Conservation (phyloP, 2,113 vertebrate species). For the Pterocles burchelli region DNA sequence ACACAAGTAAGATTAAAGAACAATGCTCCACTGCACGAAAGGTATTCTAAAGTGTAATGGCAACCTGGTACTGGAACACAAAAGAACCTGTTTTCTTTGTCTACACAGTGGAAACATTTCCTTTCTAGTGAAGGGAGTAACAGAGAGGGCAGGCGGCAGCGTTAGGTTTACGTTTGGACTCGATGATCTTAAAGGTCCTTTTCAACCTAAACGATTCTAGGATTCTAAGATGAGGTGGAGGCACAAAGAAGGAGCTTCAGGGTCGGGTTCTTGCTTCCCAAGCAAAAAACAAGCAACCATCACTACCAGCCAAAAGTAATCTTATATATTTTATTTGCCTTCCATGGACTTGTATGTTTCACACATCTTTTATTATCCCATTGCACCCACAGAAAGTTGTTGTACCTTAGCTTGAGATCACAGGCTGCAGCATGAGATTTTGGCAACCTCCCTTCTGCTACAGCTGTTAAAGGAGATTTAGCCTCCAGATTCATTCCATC, state of each 20-base stretch:
- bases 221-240: neutral
- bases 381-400: neutral
- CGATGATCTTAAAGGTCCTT: too few species aligned
- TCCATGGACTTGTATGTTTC: slow-evolving; percentile 31
- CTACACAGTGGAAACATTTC: neutral
- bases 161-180: too few species aligned
- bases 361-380: slow-evolving; percentile 48
- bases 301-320: neutral
- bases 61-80: neutral
- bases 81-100: neutral
- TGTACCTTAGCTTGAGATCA: neutral
- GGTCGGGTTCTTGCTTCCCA: neutral
- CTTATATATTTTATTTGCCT: slow-evolving; percentile 32
- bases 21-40: neutral
- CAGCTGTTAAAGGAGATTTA: slow-evolving; percentile 38
- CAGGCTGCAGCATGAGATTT: neutral
- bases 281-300: neutral
- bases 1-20: neutral
- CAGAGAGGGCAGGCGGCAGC: neutral
- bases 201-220: too few species aligned
- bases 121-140: neutral
- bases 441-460: slow-evolving; percentile 4
- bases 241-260: neutral
- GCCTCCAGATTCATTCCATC: neutral
- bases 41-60: neutral